Conservation (phyloP, 2,888 invertebrate species). For the Euproctis similis region DNA sequence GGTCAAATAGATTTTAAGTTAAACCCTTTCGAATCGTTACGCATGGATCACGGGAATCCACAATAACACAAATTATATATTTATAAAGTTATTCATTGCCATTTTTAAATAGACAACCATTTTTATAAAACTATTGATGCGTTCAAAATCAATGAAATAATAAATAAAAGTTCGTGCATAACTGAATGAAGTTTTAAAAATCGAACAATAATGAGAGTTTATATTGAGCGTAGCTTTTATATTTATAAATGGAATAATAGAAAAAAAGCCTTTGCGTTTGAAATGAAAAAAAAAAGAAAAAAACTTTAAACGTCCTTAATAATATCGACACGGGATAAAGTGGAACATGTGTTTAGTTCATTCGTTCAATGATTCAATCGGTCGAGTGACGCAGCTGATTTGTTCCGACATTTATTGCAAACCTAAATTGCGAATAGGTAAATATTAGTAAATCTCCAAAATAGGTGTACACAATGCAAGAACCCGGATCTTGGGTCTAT, state of each 20-base stretch:
- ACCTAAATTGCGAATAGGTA: slow-evolving; percentile 67
- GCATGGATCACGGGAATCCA: slow-evolving; percentile 22
- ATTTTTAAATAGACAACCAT: slow-evolving; percentile 18
- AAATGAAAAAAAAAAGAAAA: too few relatives aligned
- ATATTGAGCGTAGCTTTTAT: slow-evolving; percentile 10
- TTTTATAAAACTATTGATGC: slow-evolving; percentile 16
- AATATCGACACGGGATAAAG: slow-evolving; percentile 25
- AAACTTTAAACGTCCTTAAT: slow-evolving; percentile 27
- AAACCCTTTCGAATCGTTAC: slow-evolving; percentile 27
- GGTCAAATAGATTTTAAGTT: slow-evolving; percentile 27
- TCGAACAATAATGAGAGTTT: slow-evolving; percentile 11
- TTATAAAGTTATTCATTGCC: slow-evolving; percentile 20
- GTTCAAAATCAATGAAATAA: slow-evolving; percentile 10
- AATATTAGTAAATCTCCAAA: slow-evolving; percentile 60
- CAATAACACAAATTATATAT: slow-evolving; percentile 19
- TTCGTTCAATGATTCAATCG: too few relatives aligned
- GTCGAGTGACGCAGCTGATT: slow-evolving; percentile 59
- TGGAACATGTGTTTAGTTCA: slow-evolving; percentile 32
- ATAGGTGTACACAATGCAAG: slow-evolving; percentile 50
- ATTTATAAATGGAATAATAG: slow-evolving; percentile 8
- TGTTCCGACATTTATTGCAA: slow-evolving; percentile 63
- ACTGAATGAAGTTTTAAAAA: too few relatives aligned
- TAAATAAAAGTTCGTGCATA: slow-evolving; percentile 12
- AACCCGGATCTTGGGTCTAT: slow-evolving; percentile 68
- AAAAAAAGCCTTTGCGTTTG: slow-evolving; percentile 15